Conservation (phyloP, 2,113 vertebrate species). For the Amazona guildingii region DNA sequence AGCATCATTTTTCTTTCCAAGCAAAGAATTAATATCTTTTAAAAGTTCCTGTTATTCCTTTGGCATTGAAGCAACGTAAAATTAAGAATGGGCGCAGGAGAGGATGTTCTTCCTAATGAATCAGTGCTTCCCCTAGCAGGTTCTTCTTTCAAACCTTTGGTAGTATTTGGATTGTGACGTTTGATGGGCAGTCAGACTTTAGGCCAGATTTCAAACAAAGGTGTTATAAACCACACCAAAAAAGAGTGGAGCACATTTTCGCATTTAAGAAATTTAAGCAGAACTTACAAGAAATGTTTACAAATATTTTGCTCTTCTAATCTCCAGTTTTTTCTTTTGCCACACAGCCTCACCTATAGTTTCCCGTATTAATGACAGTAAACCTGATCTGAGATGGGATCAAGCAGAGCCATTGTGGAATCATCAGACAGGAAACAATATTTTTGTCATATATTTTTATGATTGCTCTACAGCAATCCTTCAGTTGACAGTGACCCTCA, state of each 20-base stretch:
- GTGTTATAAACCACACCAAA: background rate
- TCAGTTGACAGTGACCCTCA: background rate
- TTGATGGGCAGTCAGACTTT: background rate
- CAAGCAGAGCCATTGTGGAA: background rate
- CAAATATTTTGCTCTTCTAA: background rate
- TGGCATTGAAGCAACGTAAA: background rate
- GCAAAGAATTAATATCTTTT: background rate
- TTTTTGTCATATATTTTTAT: background rate
- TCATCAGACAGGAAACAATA: background rate
- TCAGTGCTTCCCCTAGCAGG: background rate
- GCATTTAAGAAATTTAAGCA: background rate
- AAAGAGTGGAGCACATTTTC: background rate
- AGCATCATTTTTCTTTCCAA: background rate
- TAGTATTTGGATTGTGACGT: background rate
- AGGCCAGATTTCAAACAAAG: background rate
- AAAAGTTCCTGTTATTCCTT: background rate
- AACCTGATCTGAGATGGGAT: background rate
- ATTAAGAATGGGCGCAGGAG: background rate
- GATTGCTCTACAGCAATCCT: background rate
- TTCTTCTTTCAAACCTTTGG: background rate
- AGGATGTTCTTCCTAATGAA: background rate
- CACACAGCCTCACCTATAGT: background rate
- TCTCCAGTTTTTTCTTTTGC: background rate
- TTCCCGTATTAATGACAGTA: background rate
- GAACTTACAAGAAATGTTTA: background rate